phyloP scores from a whole-genome alignment of 1,140 invertebrate genomes.

The Penaeus japonicus region DNA sequence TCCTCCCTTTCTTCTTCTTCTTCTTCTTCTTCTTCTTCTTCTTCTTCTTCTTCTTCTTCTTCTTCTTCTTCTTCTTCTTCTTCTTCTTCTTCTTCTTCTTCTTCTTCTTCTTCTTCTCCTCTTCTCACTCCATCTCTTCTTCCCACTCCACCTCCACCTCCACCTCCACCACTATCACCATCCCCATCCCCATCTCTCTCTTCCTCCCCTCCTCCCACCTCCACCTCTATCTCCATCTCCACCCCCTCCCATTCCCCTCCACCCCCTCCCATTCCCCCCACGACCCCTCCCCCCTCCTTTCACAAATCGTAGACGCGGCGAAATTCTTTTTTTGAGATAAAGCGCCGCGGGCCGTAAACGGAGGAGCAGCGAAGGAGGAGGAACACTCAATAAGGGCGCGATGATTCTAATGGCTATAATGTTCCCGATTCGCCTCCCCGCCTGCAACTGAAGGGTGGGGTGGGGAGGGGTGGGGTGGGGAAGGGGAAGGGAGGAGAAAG shows the following conservation, averaged over 20 bases:
- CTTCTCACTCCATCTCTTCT: neutral
- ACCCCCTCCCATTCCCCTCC: neutral
- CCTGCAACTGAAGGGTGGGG: neutral
- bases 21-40: neutral
- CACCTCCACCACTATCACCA: neutral
- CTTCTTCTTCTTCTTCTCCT: neutral
- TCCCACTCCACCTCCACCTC: neutral
- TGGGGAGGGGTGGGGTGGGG: neutral
- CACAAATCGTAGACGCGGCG: no score
- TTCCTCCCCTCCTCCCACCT: neutral
- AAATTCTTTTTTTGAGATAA: slow-evolving; percentile 10
- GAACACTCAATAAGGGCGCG: neutral
- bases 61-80: neutral
- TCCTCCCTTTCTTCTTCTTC: neutral
- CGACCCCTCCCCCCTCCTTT: neutral
- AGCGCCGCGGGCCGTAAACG: neutral
- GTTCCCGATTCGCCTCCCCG: no score
- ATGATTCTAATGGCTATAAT: neutral
- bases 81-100: neutral
- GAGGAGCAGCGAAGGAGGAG: neutral
- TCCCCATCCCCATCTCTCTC: neutral
- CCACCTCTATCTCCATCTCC: no score
- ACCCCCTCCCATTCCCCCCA: neutral
- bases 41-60: no score
- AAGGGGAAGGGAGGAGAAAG: neutral